These are phyloP conservation scores for Turnix velox DNA, from an alignment of 2,113 vertebrate genomes.

Conservation along the genomic window DNA sequence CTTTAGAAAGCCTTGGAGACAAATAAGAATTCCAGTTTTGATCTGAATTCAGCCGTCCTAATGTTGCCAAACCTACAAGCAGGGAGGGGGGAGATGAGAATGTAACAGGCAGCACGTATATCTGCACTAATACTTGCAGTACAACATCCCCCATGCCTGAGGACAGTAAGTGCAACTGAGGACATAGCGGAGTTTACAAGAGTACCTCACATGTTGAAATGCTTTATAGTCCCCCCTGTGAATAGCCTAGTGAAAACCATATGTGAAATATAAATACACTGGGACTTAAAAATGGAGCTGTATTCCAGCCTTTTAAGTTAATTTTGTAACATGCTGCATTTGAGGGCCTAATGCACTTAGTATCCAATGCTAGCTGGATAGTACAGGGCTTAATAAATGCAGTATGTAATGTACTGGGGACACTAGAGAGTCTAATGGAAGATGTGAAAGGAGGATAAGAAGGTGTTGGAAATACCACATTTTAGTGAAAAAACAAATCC, in stretches of 20 bases:
- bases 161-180: conserved; percentile 61
- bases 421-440: neutral
- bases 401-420: conserved; percentile 18
- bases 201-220: conserved; percentile 63
- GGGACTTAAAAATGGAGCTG: conserved; percentile 59
- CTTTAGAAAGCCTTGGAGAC: neutral
- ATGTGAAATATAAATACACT: conserved; percentile 69
- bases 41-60: neutral
- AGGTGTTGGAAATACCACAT: conserved; percentile 27
- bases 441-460: neutral
- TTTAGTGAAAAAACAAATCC: conserved; percentile 26
- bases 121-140: conserved; percentile 2
- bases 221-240: conserved; percentile 64
- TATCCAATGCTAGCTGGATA: neutral
- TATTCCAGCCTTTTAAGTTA: conserved; percentile 66
- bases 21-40: conserved; percentile 15
- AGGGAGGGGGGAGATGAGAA: neutral
- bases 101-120: conserved; percentile 29
- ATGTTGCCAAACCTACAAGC: conserved; percentile 14
- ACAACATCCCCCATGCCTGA: conserved; percentile 31
- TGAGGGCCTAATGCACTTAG: conserved; percentile 28
- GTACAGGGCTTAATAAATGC: conserved; percentile 20
- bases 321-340: conserved; percentile 55
- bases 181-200: conserved; percentile 52
- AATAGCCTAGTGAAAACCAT: conserved; percentile 59